Conservation (phyloP, 2,113 vertebrate species). For the Regulus satrapa region DNA sequence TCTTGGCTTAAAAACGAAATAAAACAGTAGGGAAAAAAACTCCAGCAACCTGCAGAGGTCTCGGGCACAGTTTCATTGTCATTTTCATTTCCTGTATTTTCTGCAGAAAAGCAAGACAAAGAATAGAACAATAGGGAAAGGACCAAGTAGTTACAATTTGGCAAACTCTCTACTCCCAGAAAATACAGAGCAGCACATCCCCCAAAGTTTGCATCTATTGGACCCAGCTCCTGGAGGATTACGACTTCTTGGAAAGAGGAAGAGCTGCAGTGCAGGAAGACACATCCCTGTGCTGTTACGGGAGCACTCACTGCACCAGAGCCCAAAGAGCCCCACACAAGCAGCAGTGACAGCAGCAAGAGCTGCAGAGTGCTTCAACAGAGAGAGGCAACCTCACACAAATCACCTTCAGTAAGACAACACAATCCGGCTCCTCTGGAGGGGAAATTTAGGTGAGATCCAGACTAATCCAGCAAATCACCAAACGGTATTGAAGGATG, state of each 20-base stretch:
- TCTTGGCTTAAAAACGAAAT: slow-evolving; percentile 57
- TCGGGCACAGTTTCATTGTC: slow-evolving; percentile 90
- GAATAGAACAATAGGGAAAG: slow-evolving; percentile 76
- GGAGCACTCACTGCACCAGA: not conserved
- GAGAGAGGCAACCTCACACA: not conserved
- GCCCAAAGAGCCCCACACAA: not conserved
- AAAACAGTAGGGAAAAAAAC: slow-evolving; percentile 73
- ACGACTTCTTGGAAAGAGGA: not conserved
- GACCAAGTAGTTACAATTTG: slow-evolving; percentile 45
- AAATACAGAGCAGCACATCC: not conserved
- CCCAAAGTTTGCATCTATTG: not conserved
- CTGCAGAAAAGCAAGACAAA: slow-evolving; percentile 87
- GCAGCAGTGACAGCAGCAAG: not conserved
- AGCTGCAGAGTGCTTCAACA: not conserved
- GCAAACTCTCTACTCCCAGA: not conserved
- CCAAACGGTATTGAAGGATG: not conserved
- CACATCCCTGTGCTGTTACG: not conserved
- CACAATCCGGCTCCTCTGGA: not conserved
- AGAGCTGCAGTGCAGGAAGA: not conserved
- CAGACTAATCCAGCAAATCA: not conserved
- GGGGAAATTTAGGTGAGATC: not conserved
- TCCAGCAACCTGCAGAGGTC: slow-evolving; percentile 90
- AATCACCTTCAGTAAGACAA: fast-evolving
- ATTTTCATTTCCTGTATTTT: slow-evolving; percentile 93
- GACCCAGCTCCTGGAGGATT: not conserved